phyloP scores from a whole-genome alignment of 1,140 invertebrate species.

The Drosophila repleta region DNA sequence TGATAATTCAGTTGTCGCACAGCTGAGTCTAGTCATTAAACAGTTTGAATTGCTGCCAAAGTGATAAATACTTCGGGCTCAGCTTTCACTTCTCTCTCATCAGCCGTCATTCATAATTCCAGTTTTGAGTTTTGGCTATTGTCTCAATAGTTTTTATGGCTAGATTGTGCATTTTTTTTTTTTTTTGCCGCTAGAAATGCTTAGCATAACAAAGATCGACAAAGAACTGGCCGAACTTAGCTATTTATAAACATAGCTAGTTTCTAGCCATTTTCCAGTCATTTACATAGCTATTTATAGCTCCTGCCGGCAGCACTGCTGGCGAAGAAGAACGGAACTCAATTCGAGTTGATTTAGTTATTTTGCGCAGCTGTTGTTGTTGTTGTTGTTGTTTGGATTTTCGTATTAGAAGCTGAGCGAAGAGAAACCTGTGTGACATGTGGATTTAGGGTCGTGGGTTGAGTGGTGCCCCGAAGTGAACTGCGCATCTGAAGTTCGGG shows the following conservation, averaged over 20 bases:
- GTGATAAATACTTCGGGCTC: neutral
- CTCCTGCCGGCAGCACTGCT: slow-evolving; percentile 1
- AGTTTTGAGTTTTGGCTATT: neutral
- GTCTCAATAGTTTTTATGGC: neutral
- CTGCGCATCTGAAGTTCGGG: slow-evolving; percentile 21
- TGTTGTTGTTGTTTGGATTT: slow-evolving; percentile 21
- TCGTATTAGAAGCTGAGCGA: slow-evolving; percentile 26
- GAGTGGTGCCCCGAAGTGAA: slow-evolving; percentile 27
- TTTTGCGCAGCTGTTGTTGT: slow-evolving; percentile 28
- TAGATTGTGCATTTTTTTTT: neutral
- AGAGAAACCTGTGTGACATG: slow-evolving; percentile 30
- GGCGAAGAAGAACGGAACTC: slow-evolving; percentile 6
- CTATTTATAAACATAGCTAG: neutral
- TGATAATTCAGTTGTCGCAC: neutral
- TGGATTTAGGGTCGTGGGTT: slow-evolving; percentile 24
- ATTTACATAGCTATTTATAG: neutral
- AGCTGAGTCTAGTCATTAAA: neutral
- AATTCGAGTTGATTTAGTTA: slow-evolving; percentile 18
- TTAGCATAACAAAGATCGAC: neutral
- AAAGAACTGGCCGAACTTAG: neutral
- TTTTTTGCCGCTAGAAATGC: neutral
- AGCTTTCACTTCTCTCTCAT: no score
- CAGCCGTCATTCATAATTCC: neutral
- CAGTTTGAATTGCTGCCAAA: neutral
- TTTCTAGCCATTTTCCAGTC: neutral